Percentiles rank a stretch among this genome's conserved stretches.
Conservation (phyloP, 1,140 invertebrate species). For the Zaprionus ghesquierei region DNA sequence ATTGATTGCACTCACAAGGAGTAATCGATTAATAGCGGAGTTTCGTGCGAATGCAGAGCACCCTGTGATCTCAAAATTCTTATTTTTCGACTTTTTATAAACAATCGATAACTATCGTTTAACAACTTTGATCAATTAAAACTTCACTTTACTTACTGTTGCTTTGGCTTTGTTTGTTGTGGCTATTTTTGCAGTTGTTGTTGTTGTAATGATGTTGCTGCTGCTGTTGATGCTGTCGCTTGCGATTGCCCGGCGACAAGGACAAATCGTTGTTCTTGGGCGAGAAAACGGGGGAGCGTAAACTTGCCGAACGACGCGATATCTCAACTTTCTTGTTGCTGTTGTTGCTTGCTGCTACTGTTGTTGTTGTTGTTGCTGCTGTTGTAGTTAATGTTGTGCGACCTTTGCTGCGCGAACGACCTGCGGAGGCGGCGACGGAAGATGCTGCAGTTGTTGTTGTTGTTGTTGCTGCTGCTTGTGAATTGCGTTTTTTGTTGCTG, state of each 20-base stretch:
- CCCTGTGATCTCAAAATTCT: no score
- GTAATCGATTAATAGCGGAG: background rate
- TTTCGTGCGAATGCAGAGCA: no score
- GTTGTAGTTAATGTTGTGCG: slow-evolving; percentile 15
- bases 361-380: slow-evolving; percentile 15
- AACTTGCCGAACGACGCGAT: slow-evolving; percentile 37
- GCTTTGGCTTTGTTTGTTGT: slow-evolving; percentile 23
- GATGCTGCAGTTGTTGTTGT: slow-evolving; percentile 15
- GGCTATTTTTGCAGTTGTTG: slow-evolving; percentile 7
- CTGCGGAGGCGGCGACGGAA: slow-evolving; percentile 12
- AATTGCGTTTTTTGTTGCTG: slow-evolving; percentile 36
- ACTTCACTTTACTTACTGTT: slow-evolving; percentile 43
- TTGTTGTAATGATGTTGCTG: slow-evolving; percentile 45
- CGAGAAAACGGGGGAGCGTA: slow-evolving; percentile 1
- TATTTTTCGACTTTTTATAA: no score
- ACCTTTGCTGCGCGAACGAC: slow-evolving; percentile 63
- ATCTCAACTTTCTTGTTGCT: slow-evolving; percentile 10
- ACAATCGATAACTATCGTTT: no score
- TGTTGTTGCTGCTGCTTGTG: slow-evolving; percentile 25
- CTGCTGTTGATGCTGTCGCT: slow-evolving; percentile 58
- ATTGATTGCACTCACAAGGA: background rate
- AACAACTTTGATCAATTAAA: no score
- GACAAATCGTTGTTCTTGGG: slow-evolving; percentile 35
- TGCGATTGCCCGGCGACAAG: slow-evolving; percentile 57
- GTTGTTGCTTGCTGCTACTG: slow-evolving; percentile 16